Evolutionary conservation across 2,113 vertebrate genomes (phyloP).

Genomic region (Podilymbus podiceps): DNA sequence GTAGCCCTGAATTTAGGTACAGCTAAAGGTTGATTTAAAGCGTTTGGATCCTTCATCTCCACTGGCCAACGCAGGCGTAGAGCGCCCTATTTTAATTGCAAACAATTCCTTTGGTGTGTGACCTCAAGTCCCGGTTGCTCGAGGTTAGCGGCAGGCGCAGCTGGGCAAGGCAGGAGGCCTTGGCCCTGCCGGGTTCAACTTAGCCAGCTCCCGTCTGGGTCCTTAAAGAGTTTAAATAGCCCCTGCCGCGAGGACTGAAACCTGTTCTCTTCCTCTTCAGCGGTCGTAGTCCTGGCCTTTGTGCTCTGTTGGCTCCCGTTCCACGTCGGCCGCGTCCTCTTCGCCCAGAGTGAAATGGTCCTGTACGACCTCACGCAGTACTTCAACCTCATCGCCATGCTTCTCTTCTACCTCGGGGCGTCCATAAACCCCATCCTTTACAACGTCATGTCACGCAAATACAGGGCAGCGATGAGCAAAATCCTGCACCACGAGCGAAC

Average conservation of each 20-base stretch:
- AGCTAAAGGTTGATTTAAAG: not conserved
- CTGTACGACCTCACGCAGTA: not conserved
- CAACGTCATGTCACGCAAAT: not conserved
- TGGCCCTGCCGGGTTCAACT: not conserved
- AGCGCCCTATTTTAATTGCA: not conserved
- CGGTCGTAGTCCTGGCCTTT: not conserved
- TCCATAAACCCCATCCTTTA: constrained; percentile 24
- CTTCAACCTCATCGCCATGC: constrained; percentile 25
- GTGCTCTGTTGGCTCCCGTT: constrained; percentile 32
- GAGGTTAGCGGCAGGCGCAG: too few species aligned
- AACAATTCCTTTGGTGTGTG: not conserved
- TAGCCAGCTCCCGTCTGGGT: fast-evolving
- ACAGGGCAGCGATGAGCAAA: not conserved
- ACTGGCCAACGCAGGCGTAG: too few species aligned
- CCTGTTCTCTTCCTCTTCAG: not conserved
- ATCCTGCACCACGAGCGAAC: not conserved
- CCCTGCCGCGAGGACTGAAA: too few species aligned
- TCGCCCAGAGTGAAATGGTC: not conserved
- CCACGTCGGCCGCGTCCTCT: constrained; percentile 20
- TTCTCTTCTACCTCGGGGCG: constrained; percentile 28
- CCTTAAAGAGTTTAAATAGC: not conserved
- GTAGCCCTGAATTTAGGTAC: not conserved
- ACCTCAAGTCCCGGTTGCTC: too few species aligned
- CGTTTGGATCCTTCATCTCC: not conserved
- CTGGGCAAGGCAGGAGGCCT: not conserved